phyloP scores from a whole-genome alignment of 2,113 vertebrate species.

The Actenoides lindsayi region DNA sequence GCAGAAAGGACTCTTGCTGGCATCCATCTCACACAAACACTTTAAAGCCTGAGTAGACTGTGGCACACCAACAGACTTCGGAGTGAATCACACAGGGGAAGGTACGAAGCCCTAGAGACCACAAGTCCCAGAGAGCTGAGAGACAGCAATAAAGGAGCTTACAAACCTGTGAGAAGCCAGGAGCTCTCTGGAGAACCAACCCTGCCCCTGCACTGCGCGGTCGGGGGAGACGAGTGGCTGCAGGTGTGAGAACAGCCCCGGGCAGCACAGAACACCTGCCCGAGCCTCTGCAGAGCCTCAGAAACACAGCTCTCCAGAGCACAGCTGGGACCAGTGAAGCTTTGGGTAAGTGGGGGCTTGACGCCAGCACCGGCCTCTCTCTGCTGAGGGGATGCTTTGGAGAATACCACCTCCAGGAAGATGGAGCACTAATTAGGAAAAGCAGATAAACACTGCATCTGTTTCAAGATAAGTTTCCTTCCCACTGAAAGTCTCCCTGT shows the following conservation, averaged over 20 bases:
- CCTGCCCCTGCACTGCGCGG: accelerated
- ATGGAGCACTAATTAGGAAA: neutral
- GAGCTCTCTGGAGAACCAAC: neutral
- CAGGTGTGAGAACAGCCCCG: neutral
- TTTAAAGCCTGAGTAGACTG: neutral
- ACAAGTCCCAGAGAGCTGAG: neutral
- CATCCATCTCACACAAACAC: neutral
- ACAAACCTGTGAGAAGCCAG: neutral
- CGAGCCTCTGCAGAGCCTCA: neutral
- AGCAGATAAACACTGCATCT: neutral
- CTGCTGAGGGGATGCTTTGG: neutral
- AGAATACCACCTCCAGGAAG: neutral
- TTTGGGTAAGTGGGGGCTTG: neutral
- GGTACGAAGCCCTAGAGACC: neutral
- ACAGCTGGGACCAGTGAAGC: neutral
- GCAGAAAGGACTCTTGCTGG: neutral
- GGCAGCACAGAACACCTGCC: neutral
- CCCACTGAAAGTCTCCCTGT: neutral
- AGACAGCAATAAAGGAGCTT: neutral
- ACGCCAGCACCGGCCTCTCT: neutral
- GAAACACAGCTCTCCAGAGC: neutral
- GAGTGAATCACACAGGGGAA: neutral
- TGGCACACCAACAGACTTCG: neutral
- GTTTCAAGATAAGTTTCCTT: conserved; percentile 17
- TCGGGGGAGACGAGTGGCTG: neutral